Conservation (phyloP, 1,140 invertebrate genomes). For the Plectus sambesii region DNA sequence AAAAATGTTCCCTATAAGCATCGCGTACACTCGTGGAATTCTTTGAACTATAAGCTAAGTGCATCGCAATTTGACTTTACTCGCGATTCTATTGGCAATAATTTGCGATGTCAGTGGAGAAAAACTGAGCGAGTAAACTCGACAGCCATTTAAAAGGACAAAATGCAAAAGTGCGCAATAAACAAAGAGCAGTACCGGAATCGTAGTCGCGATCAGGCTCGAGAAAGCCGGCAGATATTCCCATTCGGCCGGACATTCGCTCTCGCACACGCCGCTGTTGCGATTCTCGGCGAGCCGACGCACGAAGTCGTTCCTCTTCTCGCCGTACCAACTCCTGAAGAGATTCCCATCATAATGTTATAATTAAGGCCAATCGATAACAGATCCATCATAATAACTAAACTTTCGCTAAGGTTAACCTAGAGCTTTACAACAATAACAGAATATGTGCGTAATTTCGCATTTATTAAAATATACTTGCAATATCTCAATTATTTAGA, state of each 20-base stretch:
- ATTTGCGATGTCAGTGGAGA: background rate
- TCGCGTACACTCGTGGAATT: no score
- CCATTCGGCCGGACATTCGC: constrained; percentile 14
- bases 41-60: no score
- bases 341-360: no score
- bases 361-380: no score
- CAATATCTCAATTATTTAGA: constrained; percentile 4
- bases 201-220: constrained; percentile 11
- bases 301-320: constrained; percentile 41
- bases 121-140: background rate
- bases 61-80: no score
- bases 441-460: no score
- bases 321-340: constrained; percentile 37
- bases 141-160: constrained; percentile 1
- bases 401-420: no score
- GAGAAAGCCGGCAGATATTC: constrained; percentile 12
- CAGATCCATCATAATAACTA: no score
- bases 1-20: no score
- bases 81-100: no score
- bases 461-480: background rate
- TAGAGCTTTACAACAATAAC: no score
- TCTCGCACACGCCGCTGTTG: constrained; percentile 28
- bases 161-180: background rate
- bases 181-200: constrained; percentile 7
- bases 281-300: constrained; percentile 30